phyloP scores from a whole-genome alignment of 2,797 vertebrate species.

The Trachurus trachurus region DNA sequence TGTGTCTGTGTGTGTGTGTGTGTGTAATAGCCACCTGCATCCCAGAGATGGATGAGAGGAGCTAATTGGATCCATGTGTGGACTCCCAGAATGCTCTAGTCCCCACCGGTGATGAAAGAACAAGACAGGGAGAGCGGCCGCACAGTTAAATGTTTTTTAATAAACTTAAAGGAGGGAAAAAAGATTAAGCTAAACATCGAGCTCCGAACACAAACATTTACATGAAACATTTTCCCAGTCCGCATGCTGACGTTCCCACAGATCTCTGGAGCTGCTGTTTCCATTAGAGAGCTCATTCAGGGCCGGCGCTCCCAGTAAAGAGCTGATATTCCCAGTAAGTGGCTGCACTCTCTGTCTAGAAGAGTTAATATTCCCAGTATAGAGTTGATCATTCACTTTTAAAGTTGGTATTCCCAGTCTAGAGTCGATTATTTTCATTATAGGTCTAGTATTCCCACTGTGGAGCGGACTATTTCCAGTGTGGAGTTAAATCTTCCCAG shows the following conservation, averaged over 20 bases:
- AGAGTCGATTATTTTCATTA: not conserved
- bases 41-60: constrained; percentile 76
- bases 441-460: not conserved
- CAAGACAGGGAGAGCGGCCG: constrained; percentile 24
- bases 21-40: constrained; percentile 75
- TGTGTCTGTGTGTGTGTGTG: constrained; percentile 45
- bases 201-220: constrained; percentile 59
- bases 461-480: not conserved
- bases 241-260: constrained; percentile 25
- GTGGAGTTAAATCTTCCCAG: too few species aligned
- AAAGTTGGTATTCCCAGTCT: not conserved
- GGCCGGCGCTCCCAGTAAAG: not conserved
- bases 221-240: constrained; percentile 32
- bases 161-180: constrained; percentile 53
- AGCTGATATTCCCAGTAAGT: not conserved
- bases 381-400: not conserved
- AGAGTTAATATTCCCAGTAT: not conserved
- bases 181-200: constrained; percentile 48
- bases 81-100: constrained; percentile 68
- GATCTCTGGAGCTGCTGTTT: not conserved
- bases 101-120: constrained; percentile 62
- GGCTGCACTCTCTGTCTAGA: not conserved
- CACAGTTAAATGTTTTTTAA: constrained; percentile 63
- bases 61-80: constrained; percentile 75
- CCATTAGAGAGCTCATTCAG: not conserved